Evolutionary conservation across 1,140 invertebrate genomes (phyloP).

Genomic region (Lethrus apterus): DNA sequence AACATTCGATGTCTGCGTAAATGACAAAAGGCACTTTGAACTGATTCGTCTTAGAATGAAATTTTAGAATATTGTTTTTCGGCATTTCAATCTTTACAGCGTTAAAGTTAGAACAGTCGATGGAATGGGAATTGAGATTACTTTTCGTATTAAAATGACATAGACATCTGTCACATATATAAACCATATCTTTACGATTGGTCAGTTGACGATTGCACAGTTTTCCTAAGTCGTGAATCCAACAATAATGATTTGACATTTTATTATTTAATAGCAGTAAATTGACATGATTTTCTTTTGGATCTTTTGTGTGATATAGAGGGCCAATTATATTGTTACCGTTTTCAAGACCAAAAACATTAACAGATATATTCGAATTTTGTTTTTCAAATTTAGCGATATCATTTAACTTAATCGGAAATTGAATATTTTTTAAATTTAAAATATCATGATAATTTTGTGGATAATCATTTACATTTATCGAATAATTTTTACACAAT

Average conservation of each 20-base stretch:
- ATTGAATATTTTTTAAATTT: too few species aligned
- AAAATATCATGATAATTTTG: too few species aligned
- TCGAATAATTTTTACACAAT: not conserved
- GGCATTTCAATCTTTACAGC: not conserved
- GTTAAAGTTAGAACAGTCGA: slow-evolving; percentile 19
- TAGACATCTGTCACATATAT: slow-evolving; percentile 36
- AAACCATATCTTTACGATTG: not conserved
- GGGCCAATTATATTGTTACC: not conserved
- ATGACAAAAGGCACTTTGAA: slow-evolving; percentile 14
- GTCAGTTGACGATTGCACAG: not conserved
- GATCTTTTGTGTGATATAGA: not conserved
- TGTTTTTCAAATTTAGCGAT: too few species aligned
- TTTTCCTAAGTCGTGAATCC: not conserved
- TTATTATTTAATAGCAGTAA: not conserved
- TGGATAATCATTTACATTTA: slow-evolving; percentile 1
- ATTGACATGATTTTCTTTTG: slow-evolving; percentile 1
- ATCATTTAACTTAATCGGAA: too few species aligned
- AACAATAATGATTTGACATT: not conserved
- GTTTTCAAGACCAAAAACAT: not conserved
- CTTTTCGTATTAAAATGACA: slow-evolving; percentile 27
- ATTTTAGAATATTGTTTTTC: slow-evolving; percentile 9
- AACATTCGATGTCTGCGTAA: slow-evolving; percentile 16
- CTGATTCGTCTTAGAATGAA: slow-evolving; percentile 3
- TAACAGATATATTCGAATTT: too few species aligned
- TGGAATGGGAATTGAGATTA: slow-evolving; percentile 26